These are phyloP conservation scores for Microcebus murinus DNA, from an alignment of 2,113 vertebrate species.

Conservation along the genomic window DNA sequence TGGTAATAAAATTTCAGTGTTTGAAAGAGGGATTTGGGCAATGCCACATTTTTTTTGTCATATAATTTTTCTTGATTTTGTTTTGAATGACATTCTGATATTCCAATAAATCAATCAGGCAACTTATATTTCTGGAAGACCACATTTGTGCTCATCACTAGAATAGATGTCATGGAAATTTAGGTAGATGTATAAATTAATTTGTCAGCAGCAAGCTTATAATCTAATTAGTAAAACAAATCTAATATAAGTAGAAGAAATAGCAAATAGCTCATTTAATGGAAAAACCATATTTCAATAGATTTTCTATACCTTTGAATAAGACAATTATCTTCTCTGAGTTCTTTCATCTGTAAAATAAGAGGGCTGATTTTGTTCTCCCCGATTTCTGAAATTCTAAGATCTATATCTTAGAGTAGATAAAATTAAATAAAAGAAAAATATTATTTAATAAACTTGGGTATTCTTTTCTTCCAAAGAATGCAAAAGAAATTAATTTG, in stretches of 20 bases:
- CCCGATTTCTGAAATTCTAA: neutral
- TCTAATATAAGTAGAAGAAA: neutral
- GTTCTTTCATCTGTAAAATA: neutral
- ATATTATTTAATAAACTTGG: neutral
- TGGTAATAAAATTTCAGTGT: neutral
- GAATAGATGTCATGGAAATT: neutral
- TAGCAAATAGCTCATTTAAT: neutral
- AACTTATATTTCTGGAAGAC: neutral
- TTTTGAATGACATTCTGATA: neutral
- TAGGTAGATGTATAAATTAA: neutral
- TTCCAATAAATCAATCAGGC: neutral
- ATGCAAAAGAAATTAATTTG: neutral
- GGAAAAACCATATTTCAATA: neutral
- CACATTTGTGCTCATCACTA: neutral
- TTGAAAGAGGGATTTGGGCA: neutral
- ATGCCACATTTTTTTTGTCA: neutral
- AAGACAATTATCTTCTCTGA: neutral
- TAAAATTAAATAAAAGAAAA: neutral
- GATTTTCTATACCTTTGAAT: neutral
- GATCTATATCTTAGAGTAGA: neutral
- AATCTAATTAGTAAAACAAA: neutral
- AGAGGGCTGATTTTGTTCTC: neutral
- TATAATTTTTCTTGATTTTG: neutral
- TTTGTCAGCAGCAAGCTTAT: neutral
- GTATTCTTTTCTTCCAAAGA: neutral